Evolutionary conservation across 2,888 invertebrate species (phyloP), one percentile per base, ranked within the genome.

Genomic region (Allacma fusca): DNA sequence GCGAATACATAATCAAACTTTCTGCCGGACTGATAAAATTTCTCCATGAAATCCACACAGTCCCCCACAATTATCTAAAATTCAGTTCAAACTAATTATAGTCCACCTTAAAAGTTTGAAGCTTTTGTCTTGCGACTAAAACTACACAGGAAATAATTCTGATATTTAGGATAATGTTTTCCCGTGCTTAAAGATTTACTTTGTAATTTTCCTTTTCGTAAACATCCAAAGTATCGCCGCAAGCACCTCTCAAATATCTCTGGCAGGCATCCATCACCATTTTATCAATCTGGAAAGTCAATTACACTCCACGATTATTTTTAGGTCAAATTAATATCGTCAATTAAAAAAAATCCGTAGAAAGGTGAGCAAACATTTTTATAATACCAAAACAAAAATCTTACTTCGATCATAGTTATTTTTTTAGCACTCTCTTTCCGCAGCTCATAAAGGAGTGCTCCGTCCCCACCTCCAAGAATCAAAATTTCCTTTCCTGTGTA

Each of bases 401-500:
- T 19, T 84, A 90, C 89, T 86, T 97, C 97, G 82, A 96, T 88
- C 96, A 97, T 96, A 84, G 94, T 93, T 29, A 97, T 93, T 86
- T 92, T 91, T 86, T 94, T 94, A 0, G 96, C 96, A 43, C 93
- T 91, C 86, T 96, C 94, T 85, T 97, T 95, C 71, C 96, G 89
- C 78, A 97, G 88, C 86, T 96, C 96, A 87, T 94, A 93, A 0
- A 97, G 88, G 0, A 97, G 88, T 2, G 95, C 97, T n/a, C 97
- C 97, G 87, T 97, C 97, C 0, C 97, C 97, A 5, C 97, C 97
- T 72, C 97, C 97, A 83, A 97, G 90, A 86, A 97, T 96, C 70
- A 96, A 91, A 82, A 97, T 94, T 87, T 96, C 95, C 87, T 96
- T 96, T 82, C 92, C 94, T 84, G 91, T 90, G 85, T 95, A 97